Evolutionary conservation across 2,113 vertebrate species (phyloP).

Genomic region (Oenanthe melanoleuca): DNA sequence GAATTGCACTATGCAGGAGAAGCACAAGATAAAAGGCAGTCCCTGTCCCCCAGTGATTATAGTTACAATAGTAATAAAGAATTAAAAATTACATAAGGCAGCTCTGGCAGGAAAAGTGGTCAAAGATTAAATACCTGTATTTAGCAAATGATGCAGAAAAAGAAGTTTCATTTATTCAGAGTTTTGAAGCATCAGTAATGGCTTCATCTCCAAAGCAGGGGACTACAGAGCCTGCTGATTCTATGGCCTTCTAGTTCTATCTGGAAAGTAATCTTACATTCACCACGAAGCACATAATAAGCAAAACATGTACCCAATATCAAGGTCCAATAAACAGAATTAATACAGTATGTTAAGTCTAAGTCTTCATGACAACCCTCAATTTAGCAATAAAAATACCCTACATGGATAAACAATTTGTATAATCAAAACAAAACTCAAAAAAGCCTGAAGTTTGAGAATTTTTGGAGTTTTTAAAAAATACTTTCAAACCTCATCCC

Average conservation of each 20-base stretch:
- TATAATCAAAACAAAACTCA: neutral
- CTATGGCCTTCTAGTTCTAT: neutral
- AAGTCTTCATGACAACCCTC: neutral
- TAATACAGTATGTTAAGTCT: neutral
- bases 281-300: neutral
- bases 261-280: neutral
- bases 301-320: neutral
- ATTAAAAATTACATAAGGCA: neutral
- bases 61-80: neutral
- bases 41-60: neutral
- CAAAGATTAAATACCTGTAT: neutral
- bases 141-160: neutral
- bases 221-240: neutral
- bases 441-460: neutral
- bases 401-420: neutral
- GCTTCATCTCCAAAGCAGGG: neutral
- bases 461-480: neutral
- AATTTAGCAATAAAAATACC: neutral
- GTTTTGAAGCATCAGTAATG: neutral
- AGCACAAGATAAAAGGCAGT: neutral
- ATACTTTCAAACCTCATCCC: neutral
- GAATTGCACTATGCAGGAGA: neutral
- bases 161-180: neutral
- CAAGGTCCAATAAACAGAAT: neutral
- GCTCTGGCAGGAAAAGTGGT: neutral